Conservation (phyloP, 2,888 invertebrate species). For the Tetramorium bicarinatum region DNA sequence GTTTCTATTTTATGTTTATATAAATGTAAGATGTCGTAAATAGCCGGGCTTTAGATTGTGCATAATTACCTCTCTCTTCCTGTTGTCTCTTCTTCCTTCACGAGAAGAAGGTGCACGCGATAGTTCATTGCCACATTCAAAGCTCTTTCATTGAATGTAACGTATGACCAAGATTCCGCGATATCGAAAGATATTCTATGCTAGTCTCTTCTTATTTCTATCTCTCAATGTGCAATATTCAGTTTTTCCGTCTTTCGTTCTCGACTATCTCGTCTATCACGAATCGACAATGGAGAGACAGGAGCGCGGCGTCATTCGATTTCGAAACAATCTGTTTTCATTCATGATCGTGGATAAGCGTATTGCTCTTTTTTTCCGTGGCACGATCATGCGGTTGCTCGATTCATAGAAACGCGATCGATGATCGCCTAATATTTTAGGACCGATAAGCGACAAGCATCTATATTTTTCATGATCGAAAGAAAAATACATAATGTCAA, state of each 20-base stretch:
- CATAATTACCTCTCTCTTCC: neutral
- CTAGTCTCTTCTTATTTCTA: conserved; percentile 5
- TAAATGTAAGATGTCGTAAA: conserved; percentile 6
- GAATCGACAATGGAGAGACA: conserved; percentile 58
- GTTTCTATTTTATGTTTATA: neutral
- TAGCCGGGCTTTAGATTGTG: neutral
- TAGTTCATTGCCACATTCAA: conserved; percentile 62
- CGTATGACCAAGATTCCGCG: conserved; percentile 56
- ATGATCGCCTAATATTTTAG: conserved; percentile 72
- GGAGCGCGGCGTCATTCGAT: conserved; percentile 59
- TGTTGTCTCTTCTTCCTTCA: neutral
- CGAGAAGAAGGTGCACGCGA: conserved; percentile 1
- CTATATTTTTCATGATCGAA: conserved; percentile 68
- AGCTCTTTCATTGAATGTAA: conserved; percentile 49
- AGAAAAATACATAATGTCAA: conserved; percentile 62
- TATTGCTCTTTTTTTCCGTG: conserved; percentile 35
- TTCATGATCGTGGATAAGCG: conserved; percentile 71
- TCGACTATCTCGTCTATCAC: conserved; percentile 19
- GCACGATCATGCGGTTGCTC: conserved; percentile 55
- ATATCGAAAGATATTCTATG: conserved; percentile 48
- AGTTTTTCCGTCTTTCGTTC: conserved; percentile 12
- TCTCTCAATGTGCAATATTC: neutral
- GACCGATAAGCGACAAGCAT: conserved; percentile 66
- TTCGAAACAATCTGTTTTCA: conserved; percentile 75
- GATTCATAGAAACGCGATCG: conserved; percentile 70